Evolutionary conservation across 2,888 invertebrate species (phyloP), one percentile per base, ranked within the genome.

Genomic region (Auanema sp.): DNA sequence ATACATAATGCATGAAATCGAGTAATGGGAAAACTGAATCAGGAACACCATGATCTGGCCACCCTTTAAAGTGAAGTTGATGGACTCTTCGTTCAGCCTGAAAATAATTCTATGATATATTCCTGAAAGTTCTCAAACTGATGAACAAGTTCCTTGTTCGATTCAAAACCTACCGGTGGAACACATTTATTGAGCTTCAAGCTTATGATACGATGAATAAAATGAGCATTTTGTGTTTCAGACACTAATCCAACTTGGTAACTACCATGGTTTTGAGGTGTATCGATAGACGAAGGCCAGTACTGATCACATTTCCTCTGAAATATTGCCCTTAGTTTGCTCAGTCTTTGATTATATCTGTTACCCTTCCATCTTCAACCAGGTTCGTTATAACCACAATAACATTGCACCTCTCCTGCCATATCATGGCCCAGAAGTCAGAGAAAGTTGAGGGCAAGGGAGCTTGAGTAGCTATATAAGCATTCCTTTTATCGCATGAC

Each of bases 401-500:
- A 10, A 82, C 63, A 61, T 77, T 79, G 54, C 76, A 74, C 23
- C 77, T 62, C 59, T 81, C 81, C 53, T 81, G 81, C 78, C 80
- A 79, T 42, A 81, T 58, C 80, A 80, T 80, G 1, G 57, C 47
- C 68, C 71, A 75, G 44, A 75, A 72, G 41, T 75, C 72, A 12
- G 65, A 69, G 57, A 83, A 82, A 2, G 81, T 81, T n/a, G 77
- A 75, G 3, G 81, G 81, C 43, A 81, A 67, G 2, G 81, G 81
- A 0, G 81, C 81, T 61, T 81, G 81, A 0, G 81, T 83, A 8
- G 81, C 81, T n/a, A 80, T 80, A 66, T 80, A 80, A 18, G 75
- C 74, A 52, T 79, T 77, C 11, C 70, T 62, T 23, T 75, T 69
- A 23, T 78, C 77, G 63, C 79, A 77, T 16, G 69, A 67, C 74